Percentiles rank a stretch among this genome's conserved stretches.
Evolutionary conservation across 2,113 vertebrate species (phyloP).

Genomic region (Aspidoscelis tigris): DNA sequence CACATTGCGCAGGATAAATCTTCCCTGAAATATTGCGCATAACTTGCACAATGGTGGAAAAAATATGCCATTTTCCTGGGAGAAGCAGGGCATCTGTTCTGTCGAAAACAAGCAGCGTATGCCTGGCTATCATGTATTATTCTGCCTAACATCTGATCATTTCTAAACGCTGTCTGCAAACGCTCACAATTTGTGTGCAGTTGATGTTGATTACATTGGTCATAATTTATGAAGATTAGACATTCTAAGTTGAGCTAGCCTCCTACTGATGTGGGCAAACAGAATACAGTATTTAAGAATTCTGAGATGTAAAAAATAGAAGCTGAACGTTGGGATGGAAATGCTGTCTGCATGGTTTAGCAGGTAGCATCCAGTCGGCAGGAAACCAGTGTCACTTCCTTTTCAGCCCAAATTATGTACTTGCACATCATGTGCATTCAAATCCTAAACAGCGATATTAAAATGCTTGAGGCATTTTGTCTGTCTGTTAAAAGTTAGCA

Average conservation of each 20-base stretch:
- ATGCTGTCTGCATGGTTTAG: background rate
- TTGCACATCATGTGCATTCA: background rate
- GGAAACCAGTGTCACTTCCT: background rate
- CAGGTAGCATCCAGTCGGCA: background rate
- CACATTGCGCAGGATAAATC: constrained; percentile 41
- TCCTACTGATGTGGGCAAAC: constrained; percentile 46
- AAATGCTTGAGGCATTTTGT: background rate
- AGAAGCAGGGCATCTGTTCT: constrained; percentile 33
- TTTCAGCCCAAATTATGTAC: background rate
- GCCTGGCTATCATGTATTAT: constrained; percentile 21
- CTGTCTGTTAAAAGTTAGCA: background rate
- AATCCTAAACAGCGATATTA: background rate
- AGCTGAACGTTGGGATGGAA: background rate
- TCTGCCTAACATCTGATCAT: constrained; percentile 31
- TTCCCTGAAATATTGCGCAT: constrained; percentile 7
- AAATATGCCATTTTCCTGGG: constrained; percentile 23
- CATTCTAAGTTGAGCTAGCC: constrained; percentile 39
- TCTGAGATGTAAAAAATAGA: constrained; percentile 14
- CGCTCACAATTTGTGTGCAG: constrained; percentile 35
- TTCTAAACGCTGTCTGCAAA: constrained; percentile 36
- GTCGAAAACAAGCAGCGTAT: background rate
- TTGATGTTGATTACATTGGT: constrained; percentile 54
- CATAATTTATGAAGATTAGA: constrained; percentile 61
- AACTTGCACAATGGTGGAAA: constrained; percentile 3
- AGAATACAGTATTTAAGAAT: constrained; percentile 24